A percentile compares a stretch with the other conserved stretches of the same genome.
These are phyloP conservation scores for Rattus norvegicus DNA, from an alignment of 2,113 vertebrate species.

Conservation along the genomic window DNA sequence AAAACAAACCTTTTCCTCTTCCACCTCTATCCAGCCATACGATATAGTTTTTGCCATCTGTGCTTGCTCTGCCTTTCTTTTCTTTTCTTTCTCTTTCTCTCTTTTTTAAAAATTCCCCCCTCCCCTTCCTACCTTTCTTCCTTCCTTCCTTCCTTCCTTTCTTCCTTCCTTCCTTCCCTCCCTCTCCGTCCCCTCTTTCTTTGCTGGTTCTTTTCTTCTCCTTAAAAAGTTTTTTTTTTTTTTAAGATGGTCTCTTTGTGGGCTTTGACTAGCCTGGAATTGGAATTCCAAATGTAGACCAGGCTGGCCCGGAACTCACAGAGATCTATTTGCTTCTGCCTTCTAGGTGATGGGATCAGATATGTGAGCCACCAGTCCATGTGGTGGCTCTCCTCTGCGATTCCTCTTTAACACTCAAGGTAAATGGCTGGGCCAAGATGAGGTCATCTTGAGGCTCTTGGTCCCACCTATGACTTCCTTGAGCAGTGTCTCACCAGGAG, in stretches of 20 bases:
- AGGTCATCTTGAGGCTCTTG: not conserved
- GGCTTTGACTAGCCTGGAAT: not conserved
- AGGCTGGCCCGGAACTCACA: not conserved
- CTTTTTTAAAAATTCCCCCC: too few species aligned
- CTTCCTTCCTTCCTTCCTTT: too few species aligned
- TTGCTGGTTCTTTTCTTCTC: not conserved
- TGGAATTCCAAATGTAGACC: not conserved
- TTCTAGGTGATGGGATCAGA: not conserved
- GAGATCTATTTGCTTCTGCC: not conserved
- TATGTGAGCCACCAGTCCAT: not conserved
- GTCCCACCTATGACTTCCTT: not conserved
- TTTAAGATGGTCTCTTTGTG: not conserved
- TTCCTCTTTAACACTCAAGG: not conserved
- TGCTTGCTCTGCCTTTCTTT: not conserved
- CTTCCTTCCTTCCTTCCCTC: too few species aligned
- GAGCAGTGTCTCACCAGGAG: not conserved
- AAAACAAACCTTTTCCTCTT: not conserved
- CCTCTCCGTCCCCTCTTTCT: too few species aligned
- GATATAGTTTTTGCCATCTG: not conserved
- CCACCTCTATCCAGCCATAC: not conserved
- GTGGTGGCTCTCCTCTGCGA: too few species aligned
- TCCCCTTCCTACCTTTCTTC: too few species aligned
- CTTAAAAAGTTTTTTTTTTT: not conserved
- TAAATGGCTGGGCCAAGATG: not conserved
- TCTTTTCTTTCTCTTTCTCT: too few species aligned